phyloP scores from a whole-genome alignment of 2,797 vertebrate genomes.

The Trematomus bernacchii region DNA sequence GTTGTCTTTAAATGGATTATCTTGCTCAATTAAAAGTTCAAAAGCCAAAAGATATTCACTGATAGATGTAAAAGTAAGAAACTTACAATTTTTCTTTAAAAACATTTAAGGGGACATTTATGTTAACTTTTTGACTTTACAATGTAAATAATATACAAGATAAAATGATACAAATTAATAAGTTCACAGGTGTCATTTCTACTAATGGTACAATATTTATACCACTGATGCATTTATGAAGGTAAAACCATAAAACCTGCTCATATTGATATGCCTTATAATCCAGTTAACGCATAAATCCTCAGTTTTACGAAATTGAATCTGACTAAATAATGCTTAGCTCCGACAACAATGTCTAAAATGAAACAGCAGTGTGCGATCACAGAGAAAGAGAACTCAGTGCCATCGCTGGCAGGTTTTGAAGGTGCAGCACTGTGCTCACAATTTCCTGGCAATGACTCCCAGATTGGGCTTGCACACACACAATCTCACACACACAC shows the following conservation, averaged over 20 bases:
- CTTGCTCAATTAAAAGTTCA: not conserved
- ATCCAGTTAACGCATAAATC: slow-evolving; percentile 23
- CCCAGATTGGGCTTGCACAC: slow-evolving; percentile 55
- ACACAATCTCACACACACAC: slow-evolving; percentile 34
- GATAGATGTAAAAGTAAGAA: not conserved
- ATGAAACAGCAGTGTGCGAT: slow-evolving; percentile 43
- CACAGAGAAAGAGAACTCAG: slow-evolving; percentile 48
- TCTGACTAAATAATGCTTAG: slow-evolving; percentile 41
- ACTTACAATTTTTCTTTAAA: not conserved
- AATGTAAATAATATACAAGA: not conserved
- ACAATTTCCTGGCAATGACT: slow-evolving; percentile 79
- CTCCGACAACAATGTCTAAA: slow-evolving; percentile 43
- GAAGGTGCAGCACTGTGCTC: slow-evolving; percentile 75
- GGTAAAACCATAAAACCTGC: not conserved
- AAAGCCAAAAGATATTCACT: slow-evolving; percentile 3
- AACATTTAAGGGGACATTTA: not conserved
- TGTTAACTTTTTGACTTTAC: not conserved
- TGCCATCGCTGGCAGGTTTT: slow-evolving; percentile 70
- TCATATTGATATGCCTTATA: slow-evolving; percentile 2
- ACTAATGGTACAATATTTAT: not conserved
- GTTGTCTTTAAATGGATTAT: not conserved
- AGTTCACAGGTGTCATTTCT: not conserved
- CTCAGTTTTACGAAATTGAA: slow-evolving; percentile 39
- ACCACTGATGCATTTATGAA: not conserved
- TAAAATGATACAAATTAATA: not conserved